phyloP scores from a whole-genome alignment of 2,113 vertebrate species.

The Hylia prasina region DNA sequence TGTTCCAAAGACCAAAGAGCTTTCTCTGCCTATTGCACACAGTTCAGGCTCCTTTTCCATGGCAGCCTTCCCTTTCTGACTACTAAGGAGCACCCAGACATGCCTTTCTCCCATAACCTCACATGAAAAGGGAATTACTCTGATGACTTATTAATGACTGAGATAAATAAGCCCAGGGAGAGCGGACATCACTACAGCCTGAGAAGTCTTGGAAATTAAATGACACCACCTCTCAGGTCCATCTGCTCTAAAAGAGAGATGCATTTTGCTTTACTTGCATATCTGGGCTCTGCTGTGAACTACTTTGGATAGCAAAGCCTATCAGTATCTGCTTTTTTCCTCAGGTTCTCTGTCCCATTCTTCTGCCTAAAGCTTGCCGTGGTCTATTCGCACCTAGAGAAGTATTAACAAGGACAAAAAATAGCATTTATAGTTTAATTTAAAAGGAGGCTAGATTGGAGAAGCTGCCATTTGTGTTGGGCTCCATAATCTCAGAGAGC shows the following conservation, averaged over 20 bases:
- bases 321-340: not conserved
- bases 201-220: not conserved
- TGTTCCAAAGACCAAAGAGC: not conserved
- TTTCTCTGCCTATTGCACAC: not conserved
- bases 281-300: not conserved
- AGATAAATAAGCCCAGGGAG: not conserved
- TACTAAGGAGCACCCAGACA: constrained; percentile 9
- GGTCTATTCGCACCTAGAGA: not conserved
- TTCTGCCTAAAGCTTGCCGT: not conserved
- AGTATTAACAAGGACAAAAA: not conserved
- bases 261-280: not conserved
- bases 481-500: not conserved
- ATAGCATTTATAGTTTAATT: not conserved
- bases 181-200: not conserved
- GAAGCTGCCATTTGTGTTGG: not conserved
- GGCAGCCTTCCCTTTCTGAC: not conserved
- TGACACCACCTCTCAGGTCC: not conserved
- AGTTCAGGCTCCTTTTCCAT: not conserved
- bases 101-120: not conserved
- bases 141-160: constrained; percentile 24
- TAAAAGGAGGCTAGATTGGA: not conserved
- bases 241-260: not conserved
- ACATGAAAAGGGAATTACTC: constrained; percentile 2
- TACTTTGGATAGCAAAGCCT: not conserved
- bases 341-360: not conserved